These are phyloP conservation scores for Danio jaintianensis DNA, from an alignment of 2,797 vertebrate genomes.

Conservation along the genomic window DNA sequence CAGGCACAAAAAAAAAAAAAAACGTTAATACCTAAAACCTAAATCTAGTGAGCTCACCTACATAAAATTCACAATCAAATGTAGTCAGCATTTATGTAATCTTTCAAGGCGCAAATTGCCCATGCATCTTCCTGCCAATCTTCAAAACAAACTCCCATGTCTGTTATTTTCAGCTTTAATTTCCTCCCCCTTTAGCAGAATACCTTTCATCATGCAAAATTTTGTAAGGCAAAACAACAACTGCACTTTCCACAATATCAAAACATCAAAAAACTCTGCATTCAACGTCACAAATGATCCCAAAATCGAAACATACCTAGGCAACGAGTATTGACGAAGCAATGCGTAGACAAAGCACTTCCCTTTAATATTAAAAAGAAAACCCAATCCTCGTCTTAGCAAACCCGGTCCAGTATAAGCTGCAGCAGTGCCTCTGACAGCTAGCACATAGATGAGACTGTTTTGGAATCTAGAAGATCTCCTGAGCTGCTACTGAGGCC, in stretches of 20 bases:
- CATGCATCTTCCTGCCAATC: slow-evolving; percentile 17
- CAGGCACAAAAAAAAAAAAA: background rate
- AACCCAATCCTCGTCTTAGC: slow-evolving; percentile 21
- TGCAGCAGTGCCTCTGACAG: slow-evolving; percentile 42
- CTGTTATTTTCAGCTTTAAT: slow-evolving; percentile 16
- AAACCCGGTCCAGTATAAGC: slow-evolving; percentile 26
- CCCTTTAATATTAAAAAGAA: slow-evolving; percentile 1
- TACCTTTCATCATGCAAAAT: slow-evolving; percentile 14
- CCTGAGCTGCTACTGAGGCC: slow-evolving; percentile 66
- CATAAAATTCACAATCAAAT: slow-evolving; percentile 9
- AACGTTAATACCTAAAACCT: background rate
- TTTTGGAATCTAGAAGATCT: slow-evolving; percentile 66
- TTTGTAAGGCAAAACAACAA: slow-evolving; percentile 17
- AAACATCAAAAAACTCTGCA: background rate
- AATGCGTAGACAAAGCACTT: background rate
- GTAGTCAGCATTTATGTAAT: slow-evolving; percentile 42
- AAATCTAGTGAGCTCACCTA: background rate
- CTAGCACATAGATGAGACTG: slow-evolving; percentile 44
- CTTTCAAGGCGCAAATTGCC: background rate
- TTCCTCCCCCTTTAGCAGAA: slow-evolving; percentile 7
- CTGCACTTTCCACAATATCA: slow-evolving; percentile 4
- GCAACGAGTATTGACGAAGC: slow-evolving; percentile 8
- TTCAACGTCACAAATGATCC: background rate
- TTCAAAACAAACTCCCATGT: slow-evolving; percentile 38
- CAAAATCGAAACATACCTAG: slow-evolving; percentile 12